These are phyloP conservation scores for Lepidurus arcticus DNA, from an alignment of 1,140 invertebrate species.

Conservation along the genomic window DNA sequence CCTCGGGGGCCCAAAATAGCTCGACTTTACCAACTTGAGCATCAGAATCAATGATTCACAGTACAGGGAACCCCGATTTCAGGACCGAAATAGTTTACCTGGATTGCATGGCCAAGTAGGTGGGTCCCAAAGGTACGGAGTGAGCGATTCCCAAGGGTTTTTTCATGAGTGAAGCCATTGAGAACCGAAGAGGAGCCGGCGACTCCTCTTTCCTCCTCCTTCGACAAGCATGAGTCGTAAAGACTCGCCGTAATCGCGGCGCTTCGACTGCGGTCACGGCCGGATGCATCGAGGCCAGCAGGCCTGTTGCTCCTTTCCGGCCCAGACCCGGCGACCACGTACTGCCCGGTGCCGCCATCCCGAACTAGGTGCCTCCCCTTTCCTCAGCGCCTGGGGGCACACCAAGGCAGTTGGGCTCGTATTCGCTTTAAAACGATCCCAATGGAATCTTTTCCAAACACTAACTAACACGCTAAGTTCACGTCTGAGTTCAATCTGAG, in stretches of 20 bases:
- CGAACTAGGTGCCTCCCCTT: neutral
- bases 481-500: no score
- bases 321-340: neutral
- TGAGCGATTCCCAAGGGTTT: conserved; percentile 48
- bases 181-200: conserved; percentile 40
- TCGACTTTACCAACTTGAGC: no score
- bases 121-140: conserved; percentile 45
- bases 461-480: no score
- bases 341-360: neutral
- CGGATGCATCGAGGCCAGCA: conserved; percentile 8
- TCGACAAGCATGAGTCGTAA: conserved; percentile 45
- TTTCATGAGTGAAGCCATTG: conserved; percentile 45
- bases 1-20: no score
- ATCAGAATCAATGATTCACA: no score
- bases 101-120: conserved; percentile 44
- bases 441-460: no score
- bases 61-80: conserved; percentile 13
- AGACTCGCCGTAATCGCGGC: conserved; percentile 44
- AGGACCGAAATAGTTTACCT: conserved; percentile 25
- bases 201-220: conserved; percentile 41
- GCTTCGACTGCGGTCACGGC: conserved; percentile 30
- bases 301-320: conserved; percentile 13
- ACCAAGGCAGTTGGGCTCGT: neutral
- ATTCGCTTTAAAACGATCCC: neutral
- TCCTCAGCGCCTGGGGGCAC: neutral